Conservation (phyloP, 2,797 vertebrate genomes). For the Dendrocincla tyrannina region DNA sequence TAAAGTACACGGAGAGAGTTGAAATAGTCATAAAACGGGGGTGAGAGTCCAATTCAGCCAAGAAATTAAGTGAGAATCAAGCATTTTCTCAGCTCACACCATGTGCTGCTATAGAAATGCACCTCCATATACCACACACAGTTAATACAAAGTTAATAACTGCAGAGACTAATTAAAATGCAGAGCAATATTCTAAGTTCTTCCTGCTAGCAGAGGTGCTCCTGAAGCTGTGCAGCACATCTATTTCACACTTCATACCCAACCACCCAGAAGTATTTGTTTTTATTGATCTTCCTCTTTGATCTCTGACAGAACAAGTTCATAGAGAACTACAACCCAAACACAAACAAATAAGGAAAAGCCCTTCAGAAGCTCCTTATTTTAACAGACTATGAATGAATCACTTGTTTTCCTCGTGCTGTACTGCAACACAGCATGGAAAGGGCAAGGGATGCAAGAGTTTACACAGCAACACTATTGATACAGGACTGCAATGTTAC, state of each 20-base stretch:
- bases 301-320: not conserved
- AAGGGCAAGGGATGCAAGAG: not conserved
- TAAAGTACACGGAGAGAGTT: rapidly evolving
- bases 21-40: not conserved
- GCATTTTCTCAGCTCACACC: not conserved
- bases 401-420: rapidly evolving
- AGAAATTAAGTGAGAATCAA: not conserved
- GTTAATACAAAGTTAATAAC: not conserved
- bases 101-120: not conserved
- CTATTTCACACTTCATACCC: not conserved
- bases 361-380: not conserved
- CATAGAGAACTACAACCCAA: not conserved
- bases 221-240: not conserved
- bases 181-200: not conserved
- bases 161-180: not conserved
- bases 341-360: not conserved
- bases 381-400: not conserved
- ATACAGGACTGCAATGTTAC: not conserved
- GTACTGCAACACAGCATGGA: not conserved
- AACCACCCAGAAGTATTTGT: not conserved
- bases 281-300: not conserved
- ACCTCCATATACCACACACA: not conserved
- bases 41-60: not conserved
- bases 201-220: not conserved
- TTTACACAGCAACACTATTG: not conserved